A percentile compares a stretch with the other conserved stretches of the same genome.
Conservation (phyloP, 64 coral and sea anemone species). For the Porites lutea region DNA sequence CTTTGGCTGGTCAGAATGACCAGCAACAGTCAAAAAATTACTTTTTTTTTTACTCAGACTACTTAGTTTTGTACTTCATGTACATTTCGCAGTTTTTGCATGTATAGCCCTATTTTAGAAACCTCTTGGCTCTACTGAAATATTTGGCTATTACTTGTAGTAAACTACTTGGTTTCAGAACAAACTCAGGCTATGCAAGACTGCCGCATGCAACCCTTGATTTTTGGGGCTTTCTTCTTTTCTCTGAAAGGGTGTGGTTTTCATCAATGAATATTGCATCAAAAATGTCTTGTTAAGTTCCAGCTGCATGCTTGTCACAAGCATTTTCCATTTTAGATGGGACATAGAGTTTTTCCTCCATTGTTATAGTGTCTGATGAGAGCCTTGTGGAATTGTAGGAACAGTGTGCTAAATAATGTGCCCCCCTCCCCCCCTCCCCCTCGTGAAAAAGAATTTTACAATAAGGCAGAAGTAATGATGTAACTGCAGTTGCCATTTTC, state of each 20-base stretch:
- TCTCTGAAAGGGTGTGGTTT: slow-evolving; percentile 9
- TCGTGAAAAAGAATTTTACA: too few species aligned
- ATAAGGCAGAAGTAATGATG: too few species aligned
- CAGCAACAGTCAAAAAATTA: too few species aligned
- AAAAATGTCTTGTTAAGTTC: slow-evolving; percentile 28
- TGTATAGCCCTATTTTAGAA: too few species aligned
- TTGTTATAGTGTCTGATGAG: background rate
- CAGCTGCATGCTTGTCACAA: background rate
- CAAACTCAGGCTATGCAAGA: slow-evolving; percentile 43
- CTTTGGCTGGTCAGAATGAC: too few species aligned
- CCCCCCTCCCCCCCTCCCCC: too few species aligned
- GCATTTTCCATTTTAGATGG: background rate
- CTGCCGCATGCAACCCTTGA: slow-evolving; percentile 18
- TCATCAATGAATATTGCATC: slow-evolving; percentile 17
- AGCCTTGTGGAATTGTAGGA: background rate
- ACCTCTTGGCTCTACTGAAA: too few species aligned
- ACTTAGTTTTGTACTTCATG: too few species aligned
- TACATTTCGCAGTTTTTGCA: too few species aligned
- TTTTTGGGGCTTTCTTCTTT: slow-evolving; percentile 22
- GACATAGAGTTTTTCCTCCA: slow-evolving; percentile 6
- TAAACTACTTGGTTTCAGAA: slow-evolving; percentile 32
- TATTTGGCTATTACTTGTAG: background rate
- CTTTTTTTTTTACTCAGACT: too few species aligned
- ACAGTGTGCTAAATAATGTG: background rate
- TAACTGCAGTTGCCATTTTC: too few species aligned